Conservation (phyloP, 2,888 invertebrate species). For the Leucophenga montana region DNA sequence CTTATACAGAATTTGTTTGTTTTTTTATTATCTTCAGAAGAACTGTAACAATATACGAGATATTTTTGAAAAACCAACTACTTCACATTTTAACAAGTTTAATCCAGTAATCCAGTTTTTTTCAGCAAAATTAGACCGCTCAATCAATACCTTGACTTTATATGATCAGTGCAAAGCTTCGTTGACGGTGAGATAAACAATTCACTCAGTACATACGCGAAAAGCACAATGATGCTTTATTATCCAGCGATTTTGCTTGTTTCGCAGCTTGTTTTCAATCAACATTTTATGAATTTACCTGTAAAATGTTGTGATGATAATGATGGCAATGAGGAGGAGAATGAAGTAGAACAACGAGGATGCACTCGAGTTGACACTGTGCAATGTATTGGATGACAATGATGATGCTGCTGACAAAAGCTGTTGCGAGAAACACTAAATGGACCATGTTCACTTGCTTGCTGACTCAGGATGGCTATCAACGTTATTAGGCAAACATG, state of each 20-base stretch:
- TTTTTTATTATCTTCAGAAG: no score
- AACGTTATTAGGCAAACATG: slow-evolving; percentile 20
- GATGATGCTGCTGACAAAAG: slow-evolving; percentile 5
- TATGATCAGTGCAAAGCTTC: no score
- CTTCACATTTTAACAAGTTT: no score
- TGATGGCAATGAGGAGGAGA: not conserved
- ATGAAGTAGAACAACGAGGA: not conserved
- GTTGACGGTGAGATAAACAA: not conserved
- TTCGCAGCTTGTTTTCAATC: slow-evolving; percentile 13
- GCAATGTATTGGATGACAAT: slow-evolving; percentile 1
- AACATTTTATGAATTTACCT: slow-evolving; percentile 20
- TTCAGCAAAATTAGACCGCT: no score
- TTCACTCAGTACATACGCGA: not conserved
- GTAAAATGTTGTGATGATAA: not conserved
- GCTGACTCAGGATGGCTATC: not conserved
- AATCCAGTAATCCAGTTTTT: no score
- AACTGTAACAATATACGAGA: no score
- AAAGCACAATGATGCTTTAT: not conserved
- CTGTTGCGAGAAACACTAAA: slow-evolving; percentile 4
- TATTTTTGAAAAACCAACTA: no score
- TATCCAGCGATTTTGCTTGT: slow-evolving; percentile 2
- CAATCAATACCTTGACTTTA: no score
- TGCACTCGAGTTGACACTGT: not conserved
- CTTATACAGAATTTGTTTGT: no score
- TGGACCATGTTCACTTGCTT: not conserved